These are phyloP conservation scores for Tortricodes alternella DNA, from an alignment of 2,888 invertebrate genomes.

Conservation along the genomic window DNA sequence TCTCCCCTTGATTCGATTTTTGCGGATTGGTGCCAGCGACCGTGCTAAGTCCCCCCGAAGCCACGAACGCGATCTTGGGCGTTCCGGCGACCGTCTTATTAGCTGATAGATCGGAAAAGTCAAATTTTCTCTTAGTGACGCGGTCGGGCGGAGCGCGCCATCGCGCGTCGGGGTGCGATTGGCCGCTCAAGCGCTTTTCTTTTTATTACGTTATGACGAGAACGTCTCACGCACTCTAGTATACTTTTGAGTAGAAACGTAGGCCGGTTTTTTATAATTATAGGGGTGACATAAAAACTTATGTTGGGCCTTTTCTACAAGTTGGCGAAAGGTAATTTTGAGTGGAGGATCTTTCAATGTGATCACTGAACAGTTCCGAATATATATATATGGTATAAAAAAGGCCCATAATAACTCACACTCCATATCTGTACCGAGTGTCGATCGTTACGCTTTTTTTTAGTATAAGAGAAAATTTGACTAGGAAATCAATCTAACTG, in stretches of 20 bases:
- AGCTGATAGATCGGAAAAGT: constrained; percentile 66
- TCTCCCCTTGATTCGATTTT: constrained; percentile 41
- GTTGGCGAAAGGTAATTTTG: constrained; percentile 18
- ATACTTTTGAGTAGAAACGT: neutral
- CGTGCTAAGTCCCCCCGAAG: constrained; percentile 88
- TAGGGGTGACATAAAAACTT: constrained; percentile 17
- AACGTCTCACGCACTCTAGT: constrained; percentile 10
- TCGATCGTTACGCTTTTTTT: constrained; percentile 33
- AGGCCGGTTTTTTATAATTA: constrained; percentile 11
- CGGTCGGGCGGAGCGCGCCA: neutral
- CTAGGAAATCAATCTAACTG: constrained; percentile 55
- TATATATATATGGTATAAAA: constrained; percentile 43
- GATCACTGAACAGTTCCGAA: constrained; percentile 16
- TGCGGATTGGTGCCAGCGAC: constrained; percentile 56
- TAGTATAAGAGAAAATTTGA: constrained; percentile 70
- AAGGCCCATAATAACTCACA: constrained; percentile 65
- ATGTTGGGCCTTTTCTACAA: constrained; percentile 36
- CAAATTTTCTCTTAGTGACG: constrained; percentile 63
- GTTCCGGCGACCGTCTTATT: constrained; percentile 82
- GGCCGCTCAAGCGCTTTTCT: neutral
- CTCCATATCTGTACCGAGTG: constrained; percentile 77
- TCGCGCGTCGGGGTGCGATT: neutral
- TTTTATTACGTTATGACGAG: neutral
- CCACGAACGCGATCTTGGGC: constrained; percentile 93
- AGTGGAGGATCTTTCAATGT: constrained; percentile 2